These are phyloP conservation scores for Chaetodon trifasciatus DNA, from an alignment of 2,797 vertebrate genomes.

Conservation along the genomic window DNA sequence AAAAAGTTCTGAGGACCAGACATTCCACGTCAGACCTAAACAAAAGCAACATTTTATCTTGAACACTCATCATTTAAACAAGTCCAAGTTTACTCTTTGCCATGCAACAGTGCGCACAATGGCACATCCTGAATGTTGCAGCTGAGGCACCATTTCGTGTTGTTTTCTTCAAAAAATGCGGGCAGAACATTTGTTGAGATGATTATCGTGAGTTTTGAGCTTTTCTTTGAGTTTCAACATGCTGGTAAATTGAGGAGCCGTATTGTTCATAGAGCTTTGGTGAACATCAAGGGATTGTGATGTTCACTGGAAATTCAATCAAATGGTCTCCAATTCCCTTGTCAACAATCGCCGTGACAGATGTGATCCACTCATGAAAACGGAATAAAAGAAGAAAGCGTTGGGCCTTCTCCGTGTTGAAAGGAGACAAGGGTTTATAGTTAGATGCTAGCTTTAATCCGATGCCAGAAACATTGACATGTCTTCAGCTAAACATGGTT, in stretches of 20 bases:
- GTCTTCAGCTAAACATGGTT: slow-evolving; percentile 37
- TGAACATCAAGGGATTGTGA: slow-evolving; percentile 42
- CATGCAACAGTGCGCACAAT: slow-evolving; percentile 12
- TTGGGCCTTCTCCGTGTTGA: slow-evolving; percentile 33
- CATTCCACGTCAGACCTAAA: slow-evolving; percentile 51
- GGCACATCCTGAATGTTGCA: slow-evolving; percentile 19
- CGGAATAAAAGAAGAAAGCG: slow-evolving; percentile 55
- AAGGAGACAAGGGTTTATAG: slow-evolving; percentile 54
- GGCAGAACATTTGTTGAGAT: slow-evolving; percentile 45
- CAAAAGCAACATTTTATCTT: slow-evolving; percentile 40
- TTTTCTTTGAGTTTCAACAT: slow-evolving; percentile 31
- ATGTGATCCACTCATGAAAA: slow-evolving; percentile 65
- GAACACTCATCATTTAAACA: slow-evolving; percentile 29
- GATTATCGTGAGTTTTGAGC: slow-evolving; percentile 30
- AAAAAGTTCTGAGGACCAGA: slow-evolving; percentile 36
- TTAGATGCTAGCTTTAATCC: slow-evolving; percentile 55
- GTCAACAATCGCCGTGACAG: slow-evolving; percentile 63
- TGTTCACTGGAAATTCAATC: slow-evolving; percentile 66
- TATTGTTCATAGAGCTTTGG: slow-evolving; percentile 33
- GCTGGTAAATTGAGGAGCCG: slow-evolving; percentile 32
- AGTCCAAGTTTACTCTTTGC: slow-evolving; percentile 30
- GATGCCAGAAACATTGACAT: slow-evolving; percentile 56
- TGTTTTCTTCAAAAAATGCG: slow-evolving; percentile 39
- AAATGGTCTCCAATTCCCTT: slow-evolving; percentile 53
- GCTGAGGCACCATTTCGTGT: slow-evolving; percentile 44